Percentiles rank a stretch among this genome's conserved stretches.
Evolutionary conservation across 2,797 vertebrate species (phyloP).

Genomic region (Peromyscus eremicus): DNA sequence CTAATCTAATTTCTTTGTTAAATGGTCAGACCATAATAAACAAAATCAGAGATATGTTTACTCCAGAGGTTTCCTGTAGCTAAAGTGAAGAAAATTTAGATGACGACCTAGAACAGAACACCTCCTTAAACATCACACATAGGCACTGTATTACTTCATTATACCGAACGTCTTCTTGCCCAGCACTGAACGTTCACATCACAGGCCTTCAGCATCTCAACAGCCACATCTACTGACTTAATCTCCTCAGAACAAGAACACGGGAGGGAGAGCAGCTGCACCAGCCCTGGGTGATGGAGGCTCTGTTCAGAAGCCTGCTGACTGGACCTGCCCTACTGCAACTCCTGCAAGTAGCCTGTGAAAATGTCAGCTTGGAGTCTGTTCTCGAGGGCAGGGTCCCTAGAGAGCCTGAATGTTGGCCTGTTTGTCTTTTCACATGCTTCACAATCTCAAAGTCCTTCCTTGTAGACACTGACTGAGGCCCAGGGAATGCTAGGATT

Average conservation of each 20-base stretch:
- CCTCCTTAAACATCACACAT: conserved; percentile 82
- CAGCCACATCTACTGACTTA: conserved; percentile 81
- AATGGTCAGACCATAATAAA: conserved; percentile 73
- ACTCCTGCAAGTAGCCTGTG: conserved; percentile 89
- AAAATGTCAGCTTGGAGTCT: conserved; percentile 90
- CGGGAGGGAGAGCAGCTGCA: conserved; percentile 80
- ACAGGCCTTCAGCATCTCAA: conserved; percentile 81
- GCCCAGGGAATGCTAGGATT: conserved; percentile 90
- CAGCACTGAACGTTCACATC: conserved; percentile 78
- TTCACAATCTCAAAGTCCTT: conserved; percentile 91
- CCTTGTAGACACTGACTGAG: conserved; percentile 91
- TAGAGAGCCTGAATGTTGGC: conserved; percentile 88
- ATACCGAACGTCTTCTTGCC: conserved; percentile 70
- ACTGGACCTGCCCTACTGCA: conserved; percentile 86
- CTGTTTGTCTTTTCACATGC: conserved; percentile 91
- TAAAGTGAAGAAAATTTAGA: conserved; percentile 74
- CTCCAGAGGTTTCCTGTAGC: conserved; percentile 75
- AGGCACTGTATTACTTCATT: conserved; percentile 82
- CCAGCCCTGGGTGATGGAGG: conserved; percentile 84
- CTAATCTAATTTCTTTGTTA: conserved; percentile 61
- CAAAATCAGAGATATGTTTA: conserved; percentile 74
- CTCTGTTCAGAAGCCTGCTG: conserved; percentile 88
- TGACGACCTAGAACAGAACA: conserved; percentile 73
- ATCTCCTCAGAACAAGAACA: conserved; percentile 85
- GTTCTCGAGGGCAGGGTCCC: conserved; percentile 88